Evolutionary conservation across 1,140 invertebrate genomes (phyloP).

Genomic region (Formica selysi): DNA sequence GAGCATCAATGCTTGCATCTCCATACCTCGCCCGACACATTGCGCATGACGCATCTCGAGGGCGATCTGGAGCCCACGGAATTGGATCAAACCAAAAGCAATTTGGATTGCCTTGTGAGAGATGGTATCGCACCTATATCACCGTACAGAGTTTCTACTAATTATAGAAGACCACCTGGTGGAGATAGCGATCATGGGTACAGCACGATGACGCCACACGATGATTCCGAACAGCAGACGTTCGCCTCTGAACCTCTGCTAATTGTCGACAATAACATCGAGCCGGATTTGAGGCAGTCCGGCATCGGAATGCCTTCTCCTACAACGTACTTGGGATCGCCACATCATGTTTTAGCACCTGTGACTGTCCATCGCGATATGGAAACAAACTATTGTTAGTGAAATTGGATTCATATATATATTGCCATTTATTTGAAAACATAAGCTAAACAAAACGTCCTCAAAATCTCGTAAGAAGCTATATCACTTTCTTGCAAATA

Average conservation of each 20-base stretch:
- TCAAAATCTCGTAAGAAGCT: conserved; percentile 3
- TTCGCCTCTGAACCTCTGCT: conserved; percentile 89
- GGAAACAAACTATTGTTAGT: conserved; percentile 88
- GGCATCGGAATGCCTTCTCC: conserved; percentile 80
- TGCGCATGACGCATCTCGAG: conserved; percentile 84
- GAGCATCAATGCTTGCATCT: conserved; percentile 85
- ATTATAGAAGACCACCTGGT: conserved; percentile 92
- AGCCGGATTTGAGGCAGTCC: conserved; percentile 81
- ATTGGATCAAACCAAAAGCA: conserved; percentile 82
- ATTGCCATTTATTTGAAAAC: conserved; percentile 36
- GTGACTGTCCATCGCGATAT: conserved; percentile 95
- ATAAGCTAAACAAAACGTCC: not conserved
- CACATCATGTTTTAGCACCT: conserved; percentile 92
- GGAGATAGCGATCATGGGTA: conserved; percentile 97
- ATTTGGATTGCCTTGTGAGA: conserved; percentile 88
- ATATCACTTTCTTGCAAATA: not conserved
- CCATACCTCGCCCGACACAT: conserved; percentile 82
- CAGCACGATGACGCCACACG: conserved; percentile 97
- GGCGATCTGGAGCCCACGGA: conserved; percentile 81
- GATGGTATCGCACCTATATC: conserved; percentile 91
- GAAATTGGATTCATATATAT: not conserved
- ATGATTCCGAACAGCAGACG: conserved; percentile 93
- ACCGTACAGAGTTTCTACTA: conserved; percentile 94
- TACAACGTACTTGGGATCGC: conserved; percentile 85
- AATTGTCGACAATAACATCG: conserved; percentile 83